phyloP scores from a whole-genome alignment of 2,113 vertebrate species.

The Petromus typicus region DNA sequence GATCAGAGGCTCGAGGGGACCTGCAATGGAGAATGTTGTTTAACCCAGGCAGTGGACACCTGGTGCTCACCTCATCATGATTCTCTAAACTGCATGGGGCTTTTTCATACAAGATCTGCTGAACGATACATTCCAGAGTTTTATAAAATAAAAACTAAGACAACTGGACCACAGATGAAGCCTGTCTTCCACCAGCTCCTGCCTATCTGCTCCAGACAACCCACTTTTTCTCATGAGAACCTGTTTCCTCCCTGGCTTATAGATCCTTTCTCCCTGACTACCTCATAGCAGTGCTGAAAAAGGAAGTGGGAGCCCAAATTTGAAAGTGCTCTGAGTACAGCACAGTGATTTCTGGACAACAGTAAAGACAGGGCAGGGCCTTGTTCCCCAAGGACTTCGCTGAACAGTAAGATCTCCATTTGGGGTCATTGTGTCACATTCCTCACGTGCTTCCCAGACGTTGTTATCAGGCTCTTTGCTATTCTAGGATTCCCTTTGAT shows the following conservation, averaged over 20 bases:
- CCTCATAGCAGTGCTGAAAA: not conserved
- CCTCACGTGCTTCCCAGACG: conserved; percentile 32
- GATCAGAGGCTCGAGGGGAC: not conserved
- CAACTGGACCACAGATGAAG: not conserved
- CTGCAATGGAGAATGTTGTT: not conserved
- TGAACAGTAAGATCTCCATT: not conserved
- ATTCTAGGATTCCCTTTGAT: conserved; percentile 60
- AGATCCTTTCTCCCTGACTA: not conserved
- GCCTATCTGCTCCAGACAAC: not conserved
- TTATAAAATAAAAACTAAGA: not conserved
- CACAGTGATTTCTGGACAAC: not conserved
- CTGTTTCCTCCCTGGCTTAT: not conserved
- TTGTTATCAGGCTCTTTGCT: not conserved
- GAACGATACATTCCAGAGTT: not conserved
- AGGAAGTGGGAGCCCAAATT: not conserved
- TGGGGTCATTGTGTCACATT: conserved; percentile 7
- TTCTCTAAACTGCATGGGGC: not conserved
- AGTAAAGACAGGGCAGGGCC: not conserved
- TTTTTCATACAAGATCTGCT: not conserved
- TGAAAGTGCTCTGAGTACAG: not conserved
- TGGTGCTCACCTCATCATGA: not conserved
- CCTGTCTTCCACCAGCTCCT: not conserved
- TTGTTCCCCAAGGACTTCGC: not conserved
- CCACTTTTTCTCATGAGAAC: not conserved
- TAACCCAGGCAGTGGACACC: not conserved